Evolutionary conservation across 2,113 vertebrate species (phyloP).

Genomic region (Orthonyx spaldingii): DNA sequence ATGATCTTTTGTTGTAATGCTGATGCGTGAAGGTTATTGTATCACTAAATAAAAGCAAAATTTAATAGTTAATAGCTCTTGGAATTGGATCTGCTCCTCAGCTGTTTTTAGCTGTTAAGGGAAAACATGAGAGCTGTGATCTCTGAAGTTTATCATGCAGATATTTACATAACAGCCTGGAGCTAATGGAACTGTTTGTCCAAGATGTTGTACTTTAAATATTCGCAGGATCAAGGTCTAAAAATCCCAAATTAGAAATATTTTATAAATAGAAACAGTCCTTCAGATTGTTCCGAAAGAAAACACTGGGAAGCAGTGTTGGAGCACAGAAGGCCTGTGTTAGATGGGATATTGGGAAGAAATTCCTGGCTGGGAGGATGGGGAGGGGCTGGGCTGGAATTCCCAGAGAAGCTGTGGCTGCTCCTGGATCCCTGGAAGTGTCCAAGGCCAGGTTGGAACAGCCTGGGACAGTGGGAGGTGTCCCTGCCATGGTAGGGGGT

Average conservation of each 20-base stretch:
- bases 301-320: not conserved
- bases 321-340: rapidly evolving
- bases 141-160: not conserved
- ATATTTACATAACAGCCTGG: not conserved
- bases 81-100: not conserved
- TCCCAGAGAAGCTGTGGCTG: not conserved
- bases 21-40: not conserved
- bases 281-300: not conserved
- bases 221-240: not conserved
- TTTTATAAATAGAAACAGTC: not conserved
- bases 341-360: not conserved
- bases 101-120: not conserved
- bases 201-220: not conserved
- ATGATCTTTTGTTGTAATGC: not conserved
- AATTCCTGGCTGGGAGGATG: not conserved
- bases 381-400: not conserved
- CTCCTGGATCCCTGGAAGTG: not conserved
- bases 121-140: not conserved
- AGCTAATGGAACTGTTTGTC: not conserved
- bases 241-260: not conserved
- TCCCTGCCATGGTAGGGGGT: not conserved
- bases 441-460: not conserved
- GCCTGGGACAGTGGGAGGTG: rapidly evolving
- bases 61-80: not conserved
- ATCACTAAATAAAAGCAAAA: not conserved